Evolutionary conservation across 1,140 invertebrate genomes (phyloP).

Genomic region (Plutomurus gul): DNA sequence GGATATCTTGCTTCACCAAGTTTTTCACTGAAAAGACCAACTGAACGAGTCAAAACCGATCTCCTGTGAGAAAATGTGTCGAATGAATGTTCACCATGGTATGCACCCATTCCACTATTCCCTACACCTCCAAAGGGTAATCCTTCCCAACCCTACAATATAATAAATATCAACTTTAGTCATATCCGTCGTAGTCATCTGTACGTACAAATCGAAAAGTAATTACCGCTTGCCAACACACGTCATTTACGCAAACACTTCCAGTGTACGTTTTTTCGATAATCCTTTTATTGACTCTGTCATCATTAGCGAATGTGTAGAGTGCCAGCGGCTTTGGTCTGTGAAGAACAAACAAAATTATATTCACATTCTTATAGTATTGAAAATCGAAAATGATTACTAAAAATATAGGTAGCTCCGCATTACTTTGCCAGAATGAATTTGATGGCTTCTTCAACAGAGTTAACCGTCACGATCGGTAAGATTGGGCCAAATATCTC

Average conservation of each 20-base stretch:
- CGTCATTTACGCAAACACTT: conserved; percentile 57
- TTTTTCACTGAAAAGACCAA: conserved; percentile 37
- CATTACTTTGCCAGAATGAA: conserved; percentile 67
- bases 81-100: conserved; percentile 89
- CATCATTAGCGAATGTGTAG: conserved; percentile 83
- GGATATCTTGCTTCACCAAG: conserved; percentile 47
- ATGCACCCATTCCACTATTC: conserved; percentile 84
- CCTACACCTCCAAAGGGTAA: conserved; percentile 86
- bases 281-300: conserved; percentile 72
- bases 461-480: conserved; percentile 59
- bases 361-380: background rate
- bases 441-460: conserved; percentile 83
- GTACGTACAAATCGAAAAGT: background rate
- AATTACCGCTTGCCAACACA: conserved; percentile 35
- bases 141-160: conserved; percentile 68
- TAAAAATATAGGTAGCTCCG: background rate
- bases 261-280: conserved; percentile 69
- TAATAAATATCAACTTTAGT: background rate
- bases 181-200: background rate
- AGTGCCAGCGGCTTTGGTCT: conserved; percentile 73
- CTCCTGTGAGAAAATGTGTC: conserved; percentile 83
- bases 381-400: background rate
- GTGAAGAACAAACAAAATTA: background rate
- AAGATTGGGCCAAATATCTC: conserved; percentile 64
- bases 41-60: conserved; percentile 31